Conservation (phyloP, 2,113 vertebrate genomes). For the Ia io region DNA sequence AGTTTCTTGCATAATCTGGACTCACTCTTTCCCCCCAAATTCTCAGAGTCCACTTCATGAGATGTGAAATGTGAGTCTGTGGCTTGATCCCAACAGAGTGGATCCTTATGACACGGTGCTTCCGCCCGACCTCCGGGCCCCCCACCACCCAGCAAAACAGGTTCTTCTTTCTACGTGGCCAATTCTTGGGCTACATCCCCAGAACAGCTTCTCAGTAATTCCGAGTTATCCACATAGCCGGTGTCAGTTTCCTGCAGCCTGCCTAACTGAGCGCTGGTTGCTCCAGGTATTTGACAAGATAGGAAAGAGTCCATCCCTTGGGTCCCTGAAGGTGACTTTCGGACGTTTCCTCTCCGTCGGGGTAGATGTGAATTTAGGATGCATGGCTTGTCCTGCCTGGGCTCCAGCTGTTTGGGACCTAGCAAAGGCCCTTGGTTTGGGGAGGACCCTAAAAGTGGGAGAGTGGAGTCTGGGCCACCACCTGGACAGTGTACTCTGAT, state of each 20-base stretch:
- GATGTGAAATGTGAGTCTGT: background rate
- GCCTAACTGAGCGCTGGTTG: background rate
- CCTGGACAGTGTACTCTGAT: background rate
- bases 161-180: background rate
- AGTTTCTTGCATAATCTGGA: background rate
- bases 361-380: background rate
- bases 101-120: rapidly evolving
- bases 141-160: background rate
- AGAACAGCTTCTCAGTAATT: background rate
- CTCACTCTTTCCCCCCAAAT: background rate
- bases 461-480: rapidly evolving
- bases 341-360: background rate
- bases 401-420: background rate
- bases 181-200: background rate
- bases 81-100: background rate
- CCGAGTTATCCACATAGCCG: background rate
- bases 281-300: background rate
- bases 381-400: background rate
- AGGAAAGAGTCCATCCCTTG: too few relatives aligned
- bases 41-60: background rate
- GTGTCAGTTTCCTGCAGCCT: background rate
- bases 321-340: background rate
- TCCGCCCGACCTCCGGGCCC: too few relatives aligned
- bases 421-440: background rate
- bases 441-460: background rate